Base-by-base conservation (phyloP, 92 coral and sea anemone species). In the Muricea muricata region DNA sequence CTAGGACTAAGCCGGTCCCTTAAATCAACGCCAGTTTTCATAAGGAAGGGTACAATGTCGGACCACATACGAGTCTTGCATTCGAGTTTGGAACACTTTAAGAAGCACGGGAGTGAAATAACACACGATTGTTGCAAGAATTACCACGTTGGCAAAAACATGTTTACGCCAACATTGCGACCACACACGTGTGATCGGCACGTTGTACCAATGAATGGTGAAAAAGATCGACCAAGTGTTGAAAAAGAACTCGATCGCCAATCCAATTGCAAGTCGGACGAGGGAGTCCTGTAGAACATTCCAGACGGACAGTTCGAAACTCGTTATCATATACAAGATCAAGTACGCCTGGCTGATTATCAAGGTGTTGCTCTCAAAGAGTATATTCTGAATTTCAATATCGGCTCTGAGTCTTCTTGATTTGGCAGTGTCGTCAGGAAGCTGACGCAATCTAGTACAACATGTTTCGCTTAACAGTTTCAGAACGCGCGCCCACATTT, bases 361-460 rank as follows among this genome's bases (percentile, higher is more conserved):
- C 1, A 68, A 37, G 17, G 75, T 23, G 25, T 87, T 90, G 2
- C 88, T 60, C 60, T 94, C 96, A 25, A 87, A 84, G 4, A 94
- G 82, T 66, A 94, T 81, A 7, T 87, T 71, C 83, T 92, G 96
- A 42, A 94, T 84, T 65, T 90, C 91, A 7, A 89, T 37, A 57
- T 92, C 98, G 12, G 98, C 95, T 1, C 86, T 87, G n/a, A 94
- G 87, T 26, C 98, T 88, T 81, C 91, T 76, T 86, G 92, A 89
- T 31, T 92, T 76, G 7, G 96, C 94, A 65, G 84, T 85, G 5
- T 67, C 57, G 13, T 45, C 58, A 35, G 72, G 90, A 11, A 84
- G 56, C 28, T 47, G 37, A 6, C 54, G 87, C 47, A 72, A 20
- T 35, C 58, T 66, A 25, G 81, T 26, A n/a, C 73, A 67, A 12